Evolutionary conservation across 1,140 invertebrate genomes (phyloP), one percentile per base, ranked within the genome.

Genomic region (Ostrea edulis): DNA sequence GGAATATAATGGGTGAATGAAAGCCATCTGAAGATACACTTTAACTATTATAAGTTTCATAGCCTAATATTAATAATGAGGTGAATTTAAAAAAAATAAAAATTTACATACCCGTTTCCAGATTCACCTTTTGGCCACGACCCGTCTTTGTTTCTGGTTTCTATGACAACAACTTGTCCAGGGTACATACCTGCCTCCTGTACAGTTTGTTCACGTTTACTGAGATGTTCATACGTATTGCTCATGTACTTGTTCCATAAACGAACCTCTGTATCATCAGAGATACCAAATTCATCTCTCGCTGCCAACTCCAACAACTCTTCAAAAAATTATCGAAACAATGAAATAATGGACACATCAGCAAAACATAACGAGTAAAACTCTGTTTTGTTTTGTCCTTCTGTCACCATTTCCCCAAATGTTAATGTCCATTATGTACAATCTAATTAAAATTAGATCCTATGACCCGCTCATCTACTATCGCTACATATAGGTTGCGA

Each of bases 181-280:
- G 90, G 91, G 86, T 94, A 95, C 0, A 96, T 89, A 8, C 95
- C 95, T 52, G 94, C 94, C 89, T 95, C 95, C 87, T 95, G 95
- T 44, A 95, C 90, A 8, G 95, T 95, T 86, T 93, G 93, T 4
- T 95, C 94, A 82, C 92, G 93, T 83, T 95, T 95, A 85, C 88
- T 94, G 25, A 95, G 90, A 68, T 93, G 94, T 91, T 96, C 95
- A 90, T 94, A 95, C 0, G 95, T 94, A 88, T 94, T 94, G 87
- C 91, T 93, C 93, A 95, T 95, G 90, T 95, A 95, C 25, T 94
- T 92, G 86, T 95, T 95, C 95, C 95, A 96, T 53, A 96, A 89
- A 44, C 95, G 91, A n/a, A 95, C 94, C 85, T 95, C 94, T 89
- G 93, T 94, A 17, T 95, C 93, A 11, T 94, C 93, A 62, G 94